Base-by-base conservation (phyloP, 2,888 invertebrate species). In the Byasa hedistus region DNA sequence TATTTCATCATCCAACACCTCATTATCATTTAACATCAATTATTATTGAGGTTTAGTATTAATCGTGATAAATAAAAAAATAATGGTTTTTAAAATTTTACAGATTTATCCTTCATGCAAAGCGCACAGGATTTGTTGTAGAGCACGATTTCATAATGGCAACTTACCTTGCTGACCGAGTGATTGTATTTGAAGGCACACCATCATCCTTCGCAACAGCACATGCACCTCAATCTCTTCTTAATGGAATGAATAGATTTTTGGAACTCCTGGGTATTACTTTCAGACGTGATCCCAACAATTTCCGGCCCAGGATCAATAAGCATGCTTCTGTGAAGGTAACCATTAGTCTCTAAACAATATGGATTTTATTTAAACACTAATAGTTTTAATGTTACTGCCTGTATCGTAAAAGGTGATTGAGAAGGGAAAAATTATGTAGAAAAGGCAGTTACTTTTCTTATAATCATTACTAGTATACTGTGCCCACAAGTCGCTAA, bases 111-210 rank as follows among this genome's bases (percentile, higher is more conserved):
- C 93, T 99, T 56, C 99, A 99, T 81, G 98, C 99, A 0, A 99
- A 99, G 92, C 98, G 99, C 86, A 99, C 99, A 10, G 99, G 99
- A 17, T 99, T 99, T 85, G 96, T 99, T 21, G 99, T 99, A 1
- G 99, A 99, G 94, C 99, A 99, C 95, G 99, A 99, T 92, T 99
- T 99, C 87, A 99, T 99, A 73, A 99, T 99, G 99, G 99, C 99
- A 21, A 99, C 99, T 0, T 99, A 99, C 87, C 93, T 98, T 70
- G 98, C 99, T 0, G 99, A 99, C 86, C 94, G 99, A 56, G 99
- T 99, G 3, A 98, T 99, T 73, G 99, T 99, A 60, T 99, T 99
- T 85, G 99, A 99, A 81, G 99, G 99, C 59, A 91, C 92, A 56
- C 99, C 99, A 0, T 98, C 99, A 0, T 94, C 98, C 1, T 87